phyloP scores from a whole-genome alignment of 2,797 vertebrate species.

The Danio jaintianensis region DNA sequence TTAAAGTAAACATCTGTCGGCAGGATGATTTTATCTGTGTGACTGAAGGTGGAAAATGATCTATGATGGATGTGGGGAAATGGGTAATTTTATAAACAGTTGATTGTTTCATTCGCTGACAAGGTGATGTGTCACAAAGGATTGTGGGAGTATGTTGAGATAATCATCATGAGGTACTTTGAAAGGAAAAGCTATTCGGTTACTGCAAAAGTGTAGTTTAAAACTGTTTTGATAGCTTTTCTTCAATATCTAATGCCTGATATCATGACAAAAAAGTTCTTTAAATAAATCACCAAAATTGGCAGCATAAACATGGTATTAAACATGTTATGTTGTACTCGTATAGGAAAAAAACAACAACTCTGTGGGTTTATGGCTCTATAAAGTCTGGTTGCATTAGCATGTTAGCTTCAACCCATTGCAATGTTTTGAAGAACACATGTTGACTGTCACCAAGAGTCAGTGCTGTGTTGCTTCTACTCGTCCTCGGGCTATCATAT shows the following conservation, averaged over 20 bases:
- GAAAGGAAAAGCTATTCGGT: neutral
- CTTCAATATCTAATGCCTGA: neutral
- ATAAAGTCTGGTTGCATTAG: neutral
- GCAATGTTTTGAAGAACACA: slow-evolving; percentile 29
- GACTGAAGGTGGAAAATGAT: slow-evolving; percentile 15
- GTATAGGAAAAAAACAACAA: neutral
- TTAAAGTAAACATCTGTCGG: slow-evolving; percentile 36
- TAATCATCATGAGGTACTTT: neutral
- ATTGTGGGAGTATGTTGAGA: slow-evolving; percentile 20
- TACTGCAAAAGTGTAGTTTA: neutral
- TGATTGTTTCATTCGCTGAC: slow-evolving; percentile 25
- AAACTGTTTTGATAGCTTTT: neutral
- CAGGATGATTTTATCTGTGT: neutral
- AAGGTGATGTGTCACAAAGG: slow-evolving; percentile 27
- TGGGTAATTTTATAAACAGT: slow-evolving; percentile 37
- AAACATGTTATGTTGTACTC: neutral
- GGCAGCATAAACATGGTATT: neutral
- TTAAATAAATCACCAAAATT: neutral
- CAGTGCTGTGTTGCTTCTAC: slow-evolving; percentile 4
- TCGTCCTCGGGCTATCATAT: neutral
- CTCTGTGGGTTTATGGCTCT: neutral
- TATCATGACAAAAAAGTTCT: neutral
- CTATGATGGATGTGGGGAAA: slow-evolving; percentile 14
- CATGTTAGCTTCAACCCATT: slow-evolving; percentile 11
- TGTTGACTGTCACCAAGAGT: slow-evolving; percentile 41